Percentiles rank a stretch among this genome's conserved stretches.
Evolutionary conservation across 2,113 vertebrate species (phyloP).

Genomic region (Hassar affinis): DNA sequence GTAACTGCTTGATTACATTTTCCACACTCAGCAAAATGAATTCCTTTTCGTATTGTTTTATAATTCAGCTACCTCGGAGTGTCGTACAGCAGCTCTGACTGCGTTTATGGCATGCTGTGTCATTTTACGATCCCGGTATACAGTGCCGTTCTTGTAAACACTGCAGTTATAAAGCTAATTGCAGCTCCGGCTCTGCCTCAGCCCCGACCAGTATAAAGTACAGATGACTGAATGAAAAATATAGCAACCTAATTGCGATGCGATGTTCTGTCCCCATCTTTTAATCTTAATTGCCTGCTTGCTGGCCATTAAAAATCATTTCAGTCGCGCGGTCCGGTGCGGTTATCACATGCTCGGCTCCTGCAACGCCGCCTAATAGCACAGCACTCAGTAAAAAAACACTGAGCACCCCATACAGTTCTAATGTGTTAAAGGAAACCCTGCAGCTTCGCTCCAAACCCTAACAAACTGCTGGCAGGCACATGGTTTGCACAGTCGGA

Average conservation of each 20-base stretch:
- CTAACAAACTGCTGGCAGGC: conserved; percentile 15
- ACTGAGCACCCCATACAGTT: conserved; percentile 9
- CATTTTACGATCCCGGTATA: background rate
- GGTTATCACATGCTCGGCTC: conserved; percentile 27
- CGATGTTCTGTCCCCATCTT: background rate
- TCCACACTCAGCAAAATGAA: background rate
- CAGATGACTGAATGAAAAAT: background rate
- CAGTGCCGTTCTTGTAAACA: background rate
- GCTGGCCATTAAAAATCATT: conserved; percentile 2
- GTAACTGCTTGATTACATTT: background rate
- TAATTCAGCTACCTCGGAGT: background rate
- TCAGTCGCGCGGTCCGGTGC: background rate
- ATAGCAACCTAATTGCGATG: background rate
- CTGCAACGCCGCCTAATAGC: conserved; percentile 11
- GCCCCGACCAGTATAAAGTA: background rate
- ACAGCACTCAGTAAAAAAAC: conserved; percentile 14
- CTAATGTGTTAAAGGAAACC: conserved; percentile 22
- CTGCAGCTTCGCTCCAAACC: background rate
- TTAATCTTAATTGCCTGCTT: conserved; percentile 24
- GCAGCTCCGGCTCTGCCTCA: background rate
- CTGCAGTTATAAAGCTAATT: background rate
- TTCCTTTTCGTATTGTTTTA: background rate
- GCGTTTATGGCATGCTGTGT: background rate
- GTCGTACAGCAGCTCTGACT: background rate
- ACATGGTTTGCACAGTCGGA: conserved; percentile 18